Evolutionary conservation across 2,888 invertebrate genomes (phyloP).

Genomic region (Pseudeuparius sepicola): DNA sequence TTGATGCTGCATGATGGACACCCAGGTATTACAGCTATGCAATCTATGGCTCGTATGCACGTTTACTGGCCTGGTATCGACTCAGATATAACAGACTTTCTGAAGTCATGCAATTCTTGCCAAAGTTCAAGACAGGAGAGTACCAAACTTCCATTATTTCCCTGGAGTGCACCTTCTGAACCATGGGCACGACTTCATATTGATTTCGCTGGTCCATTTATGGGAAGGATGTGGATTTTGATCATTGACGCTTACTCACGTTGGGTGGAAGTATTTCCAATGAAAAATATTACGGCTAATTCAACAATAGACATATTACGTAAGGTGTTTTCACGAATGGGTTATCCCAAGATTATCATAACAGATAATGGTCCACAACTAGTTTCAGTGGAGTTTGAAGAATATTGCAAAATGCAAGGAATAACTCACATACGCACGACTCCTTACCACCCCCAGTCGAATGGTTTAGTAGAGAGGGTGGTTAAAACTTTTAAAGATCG

Average conservation of each 20-base stretch:
- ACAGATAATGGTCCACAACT: constrained; percentile 27
- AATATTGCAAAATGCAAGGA: constrained; percentile 13
- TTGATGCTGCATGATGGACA: constrained; percentile 19
- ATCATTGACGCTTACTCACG: constrained; percentile 16
- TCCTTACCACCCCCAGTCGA: constrained; percentile 19
- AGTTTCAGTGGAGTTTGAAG: constrained; percentile 23
- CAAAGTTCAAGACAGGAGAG: constrained; percentile 17
- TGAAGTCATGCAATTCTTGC: constrained; percentile 17
- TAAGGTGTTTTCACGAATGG: constrained; percentile 21
- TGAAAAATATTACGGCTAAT: constrained; percentile 16
- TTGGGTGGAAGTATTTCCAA: constrained; percentile 16
- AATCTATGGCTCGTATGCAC: constrained; percentile 19
- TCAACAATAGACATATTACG: too few relatives aligned
- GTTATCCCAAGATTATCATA: constrained; percentile 25
- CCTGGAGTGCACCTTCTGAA: constrained; percentile 19
- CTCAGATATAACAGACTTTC: constrained; percentile 11
- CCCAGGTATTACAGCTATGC: constrained; percentile 20
- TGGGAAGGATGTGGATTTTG: constrained; percentile 27
- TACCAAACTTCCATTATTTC: constrained; percentile 15
- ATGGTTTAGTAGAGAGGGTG: constrained; percentile 18
- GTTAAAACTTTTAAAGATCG: constrained; percentile 18
- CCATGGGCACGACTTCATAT: constrained; percentile 19
- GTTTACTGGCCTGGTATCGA: constrained; percentile 24
- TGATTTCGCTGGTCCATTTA: constrained; percentile 19
- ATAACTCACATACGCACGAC: constrained; percentile 14